Evolutionary conservation across 2,888 invertebrate genomes (phyloP).

Genomic region (Brassicogethes aeneus): DNA sequence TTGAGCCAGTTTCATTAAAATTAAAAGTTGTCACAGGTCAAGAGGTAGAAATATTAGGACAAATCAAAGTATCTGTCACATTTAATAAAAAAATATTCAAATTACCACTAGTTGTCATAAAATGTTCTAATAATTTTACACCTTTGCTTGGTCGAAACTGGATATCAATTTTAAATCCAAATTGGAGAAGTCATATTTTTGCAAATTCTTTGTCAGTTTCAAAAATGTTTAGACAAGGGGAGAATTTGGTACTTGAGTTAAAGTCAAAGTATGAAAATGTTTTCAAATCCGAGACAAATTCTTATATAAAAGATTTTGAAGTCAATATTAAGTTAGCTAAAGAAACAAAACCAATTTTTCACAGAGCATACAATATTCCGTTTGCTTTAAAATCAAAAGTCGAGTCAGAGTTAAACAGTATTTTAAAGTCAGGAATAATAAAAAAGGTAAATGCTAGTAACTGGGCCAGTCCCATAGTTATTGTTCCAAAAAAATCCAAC

Average conservation of each 20-base stretch:
- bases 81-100: conserved; percentile 1
- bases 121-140: conserved; percentile 1
- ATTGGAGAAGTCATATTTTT: conserved; percentile 4
- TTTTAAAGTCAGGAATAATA: conserved; percentile 16
- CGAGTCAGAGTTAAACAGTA: conserved; percentile 16
- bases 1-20: conserved; percentile 7
- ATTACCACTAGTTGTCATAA: conserved; percentile 4
- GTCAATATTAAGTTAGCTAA: conserved; percentile 4
- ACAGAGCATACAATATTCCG: conserved; percentile 19
- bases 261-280: conserved; percentile 1
- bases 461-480: conserved; percentile 27
- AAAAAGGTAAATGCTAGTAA: conserved; percentile 16
- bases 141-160: conserved; percentile 8
- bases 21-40: conserved; percentile 7
- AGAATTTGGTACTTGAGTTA: neutral
- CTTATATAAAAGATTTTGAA: conserved; percentile 7
- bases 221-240: neutral
- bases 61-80: conserved; percentile 5
- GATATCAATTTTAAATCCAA: conserved; percentile 5
- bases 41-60: conserved; percentile 5
- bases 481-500: conserved; percentile 23
- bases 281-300: conserved; percentile 2
- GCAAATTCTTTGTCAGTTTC: neutral
- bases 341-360: conserved; percentile 14
- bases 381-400: conserved; percentile 17